A percentile compares a stretch with the other conserved stretches of the same genome.
phyloP scores from a whole-genome alignment of 2,888 invertebrate genomes.

The Diarsia mendica region DNA sequence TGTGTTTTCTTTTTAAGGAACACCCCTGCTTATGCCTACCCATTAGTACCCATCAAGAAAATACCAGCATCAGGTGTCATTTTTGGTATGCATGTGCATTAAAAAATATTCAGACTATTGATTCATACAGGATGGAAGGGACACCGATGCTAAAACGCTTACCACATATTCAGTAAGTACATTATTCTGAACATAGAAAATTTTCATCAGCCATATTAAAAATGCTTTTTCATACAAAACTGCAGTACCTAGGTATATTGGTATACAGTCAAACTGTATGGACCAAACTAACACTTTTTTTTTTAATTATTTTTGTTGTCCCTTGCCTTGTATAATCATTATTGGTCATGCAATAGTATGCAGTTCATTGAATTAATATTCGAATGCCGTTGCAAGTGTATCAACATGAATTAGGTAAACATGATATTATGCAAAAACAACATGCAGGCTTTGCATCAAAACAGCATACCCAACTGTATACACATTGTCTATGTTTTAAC shows the following conservation, averaged over 20 bases:
- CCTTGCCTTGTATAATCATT: not conserved
- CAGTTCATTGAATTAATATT: constrained; percentile 3
- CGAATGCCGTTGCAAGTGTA: not conserved
- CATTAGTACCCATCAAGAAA: not conserved
- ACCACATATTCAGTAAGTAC: too few species aligned
- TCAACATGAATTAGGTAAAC: not conserved
- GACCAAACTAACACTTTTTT: too few species aligned
- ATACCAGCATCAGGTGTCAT: not conserved
- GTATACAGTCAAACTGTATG: too few species aligned
- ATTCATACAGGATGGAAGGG: not conserved
- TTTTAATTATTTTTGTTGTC: too few species aligned
- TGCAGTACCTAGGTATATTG: too few species aligned
- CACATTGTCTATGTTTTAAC: not conserved
- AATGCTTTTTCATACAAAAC: too few species aligned
- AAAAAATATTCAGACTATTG: not conserved
- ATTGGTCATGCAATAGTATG: not conserved
- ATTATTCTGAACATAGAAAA: too few species aligned
- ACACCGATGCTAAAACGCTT: too few species aligned
- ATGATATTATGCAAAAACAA: constrained; percentile 7
- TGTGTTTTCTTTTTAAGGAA: not conserved
- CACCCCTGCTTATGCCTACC: not conserved
- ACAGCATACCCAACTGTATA: constrained; percentile 3
- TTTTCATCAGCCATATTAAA: too few species aligned
- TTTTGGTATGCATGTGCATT: not conserved
- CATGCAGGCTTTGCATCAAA: not conserved